Evolutionary conservation across 2,113 vertebrate species (phyloP).

Genomic region (Neolamprologus ventralis): DNA sequence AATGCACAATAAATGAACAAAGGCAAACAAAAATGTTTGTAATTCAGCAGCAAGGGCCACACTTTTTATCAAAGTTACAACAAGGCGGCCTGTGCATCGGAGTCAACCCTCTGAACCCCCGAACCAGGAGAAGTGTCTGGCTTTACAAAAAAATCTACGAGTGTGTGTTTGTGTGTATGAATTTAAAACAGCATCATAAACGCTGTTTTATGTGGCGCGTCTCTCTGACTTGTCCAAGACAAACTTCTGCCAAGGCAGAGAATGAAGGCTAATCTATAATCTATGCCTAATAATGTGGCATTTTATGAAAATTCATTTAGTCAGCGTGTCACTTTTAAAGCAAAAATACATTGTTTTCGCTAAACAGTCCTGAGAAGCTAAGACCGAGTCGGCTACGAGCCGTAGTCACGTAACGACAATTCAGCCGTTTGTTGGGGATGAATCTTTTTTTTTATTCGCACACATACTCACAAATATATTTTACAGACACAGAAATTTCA

Average conservation of each 20-base stretch:
- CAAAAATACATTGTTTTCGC: rapidly evolving
- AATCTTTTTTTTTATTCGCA: background rate
- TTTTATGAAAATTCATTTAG: background rate
- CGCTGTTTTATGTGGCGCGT: background rate
- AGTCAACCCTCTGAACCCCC: background rate
- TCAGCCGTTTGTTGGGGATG: rapidly evolving
- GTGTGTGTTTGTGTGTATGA: background rate
- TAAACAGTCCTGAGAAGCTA: background rate
- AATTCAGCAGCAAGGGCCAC: background rate
- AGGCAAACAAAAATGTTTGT: background rate
- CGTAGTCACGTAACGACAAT: background rate
- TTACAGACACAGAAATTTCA: background rate
- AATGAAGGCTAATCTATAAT: background rate
- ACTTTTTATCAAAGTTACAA: background rate
- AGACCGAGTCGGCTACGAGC: background rate
- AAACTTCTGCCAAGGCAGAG: background rate
- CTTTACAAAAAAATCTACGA: background rate
- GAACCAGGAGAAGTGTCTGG: background rate
- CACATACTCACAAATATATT: background rate
- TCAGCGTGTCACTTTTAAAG: background rate
- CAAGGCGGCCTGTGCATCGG: rapidly evolving
- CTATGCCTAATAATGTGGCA: background rate
- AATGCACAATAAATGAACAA: background rate
- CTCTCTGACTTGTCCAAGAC: background rate
- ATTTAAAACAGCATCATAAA: background rate